Evolutionary conservation across 2,113 vertebrate genomes (phyloP).

Genomic region (Oncorhynchus clarkii): DNA sequence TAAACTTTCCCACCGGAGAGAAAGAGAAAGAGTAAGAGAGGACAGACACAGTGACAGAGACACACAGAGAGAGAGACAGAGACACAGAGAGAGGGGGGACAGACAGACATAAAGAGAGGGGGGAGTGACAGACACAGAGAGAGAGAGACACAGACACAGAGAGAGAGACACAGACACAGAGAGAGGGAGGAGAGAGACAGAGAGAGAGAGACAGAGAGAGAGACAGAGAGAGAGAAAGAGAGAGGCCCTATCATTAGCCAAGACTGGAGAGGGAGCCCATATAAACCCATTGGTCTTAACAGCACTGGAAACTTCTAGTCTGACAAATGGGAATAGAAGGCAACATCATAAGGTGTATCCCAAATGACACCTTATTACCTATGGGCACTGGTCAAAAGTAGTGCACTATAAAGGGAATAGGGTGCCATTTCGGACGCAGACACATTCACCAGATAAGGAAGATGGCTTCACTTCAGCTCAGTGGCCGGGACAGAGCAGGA

Average conservation of each 20-base stretch:
- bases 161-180: not conserved
- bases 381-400: no score
- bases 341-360: constrained; percentile 17
- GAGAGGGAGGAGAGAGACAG: not conserved
- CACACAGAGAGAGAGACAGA: no score
- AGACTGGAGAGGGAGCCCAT: constrained; percentile 25
- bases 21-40: not conserved
- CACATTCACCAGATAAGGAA: constrained; percentile 35
- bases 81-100: no score
- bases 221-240: not conserved
- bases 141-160: no score
- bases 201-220: not conserved
- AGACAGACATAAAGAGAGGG: not conserved
- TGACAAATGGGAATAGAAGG: constrained; percentile 42
- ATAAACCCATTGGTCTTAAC: constrained; percentile 32
- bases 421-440: no score
- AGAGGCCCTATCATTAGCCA: not conserved
- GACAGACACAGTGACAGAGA: not conserved
- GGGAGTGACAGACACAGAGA: not conserved
- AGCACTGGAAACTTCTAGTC: constrained; percentile 49
- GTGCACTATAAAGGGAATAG: no score
- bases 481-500: no score
- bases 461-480: not conserved
- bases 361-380: no score
- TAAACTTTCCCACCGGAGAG: constrained; percentile 34